These are phyloP conservation scores for Ceratina calcarata DNA, from an alignment of 1,140 invertebrate species.

Conservation along the genomic window DNA sequence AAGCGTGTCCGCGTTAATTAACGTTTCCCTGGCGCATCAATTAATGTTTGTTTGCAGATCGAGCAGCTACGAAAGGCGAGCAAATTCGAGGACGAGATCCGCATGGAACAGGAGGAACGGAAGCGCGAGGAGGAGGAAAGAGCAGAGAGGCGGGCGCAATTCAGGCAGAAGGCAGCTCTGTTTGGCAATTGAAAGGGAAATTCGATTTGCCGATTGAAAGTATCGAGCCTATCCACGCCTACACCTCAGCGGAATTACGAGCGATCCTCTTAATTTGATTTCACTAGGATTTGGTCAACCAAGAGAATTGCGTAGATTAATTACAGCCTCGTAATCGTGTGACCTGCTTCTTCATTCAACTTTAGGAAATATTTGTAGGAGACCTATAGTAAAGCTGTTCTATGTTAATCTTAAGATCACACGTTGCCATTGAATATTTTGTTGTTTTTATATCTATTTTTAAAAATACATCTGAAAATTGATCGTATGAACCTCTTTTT, in stretches of 20 bases:
- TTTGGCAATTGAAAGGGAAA: slow-evolving; percentile 80
- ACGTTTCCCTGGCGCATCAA: slow-evolving; percentile 4
- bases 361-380: not conserved
- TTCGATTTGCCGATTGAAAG: slow-evolving; percentile 28
- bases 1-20: slow-evolving; percentile 47
- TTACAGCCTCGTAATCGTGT: not conserved
- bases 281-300: not conserved
- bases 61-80: slow-evolving; percentile 88
- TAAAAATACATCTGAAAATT: not conserved
- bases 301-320: not conserved
- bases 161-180: slow-evolving; percentile 91
- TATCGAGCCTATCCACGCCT: not conserved
- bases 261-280: slow-evolving; percentile 32
- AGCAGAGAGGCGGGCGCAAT: slow-evolving; percentile 86
- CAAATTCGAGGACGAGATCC: slow-evolving; percentile 94
- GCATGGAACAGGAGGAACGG: slow-evolving; percentile 92
- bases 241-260: slow-evolving; percentile 33
- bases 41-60: slow-evolving; percentile 81
- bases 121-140: slow-evolving; percentile 89
- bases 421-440: not conserved
- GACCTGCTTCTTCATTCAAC: not conserved
- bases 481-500: not conserved
- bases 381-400: not conserved
- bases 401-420: not conserved
- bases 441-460: not conserved